Base-by-base conservation (phyloP, 2,113 vertebrate species). In the Phoenicopterus ruber region DNA sequence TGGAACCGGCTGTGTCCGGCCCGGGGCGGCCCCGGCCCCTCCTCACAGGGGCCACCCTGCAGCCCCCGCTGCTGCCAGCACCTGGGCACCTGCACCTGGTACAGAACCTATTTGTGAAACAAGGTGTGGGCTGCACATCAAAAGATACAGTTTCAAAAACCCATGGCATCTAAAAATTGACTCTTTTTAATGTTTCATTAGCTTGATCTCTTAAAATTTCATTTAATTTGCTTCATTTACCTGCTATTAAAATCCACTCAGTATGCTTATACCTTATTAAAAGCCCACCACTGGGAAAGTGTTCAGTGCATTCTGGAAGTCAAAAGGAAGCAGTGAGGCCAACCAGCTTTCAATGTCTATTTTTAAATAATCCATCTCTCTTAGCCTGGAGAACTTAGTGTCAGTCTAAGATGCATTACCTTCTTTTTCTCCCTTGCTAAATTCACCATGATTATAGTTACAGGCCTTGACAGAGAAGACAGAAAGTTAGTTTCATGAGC, bases 31-130 rank as follows among this genome's bases (percentile, higher is more conserved):
- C 8, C 36, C 19, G 24, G 10, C 38, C 6, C 13, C 2, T n/a
- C 9, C 4, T 2, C 42, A 18, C 58, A 36, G n/a, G 3, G 3
- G 31, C 11, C 5, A 11, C 6, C 19, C 7, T 0, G 26, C 32
- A 36, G 44, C 4, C 4, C 11, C 29, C 22, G 11, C 46, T 32
- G 46, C 54, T 2, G 7, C 10, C 8, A 0, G 8, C 9, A 1
- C 5, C 5, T 2, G 28, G 13, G 4, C 20, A 7, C 13, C 16
- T 1, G 7, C 1, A 1, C 4, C 11, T 0, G 0, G 18, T 2
- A 4, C n/a, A 46, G 29, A 34, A 71, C 11, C 2, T n/a, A 4
- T 40, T 42, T 54, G 5, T 81, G 66, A 93, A 61, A 76, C 16
- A 50, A 57, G 6, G 7, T 81, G 18, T 20, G 7, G 78, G 46